Evolutionary conservation across 2,888 invertebrate genomes (phyloP), one percentile per base, ranked within the genome.

Genomic region (Cheilosia grossa): DNA sequence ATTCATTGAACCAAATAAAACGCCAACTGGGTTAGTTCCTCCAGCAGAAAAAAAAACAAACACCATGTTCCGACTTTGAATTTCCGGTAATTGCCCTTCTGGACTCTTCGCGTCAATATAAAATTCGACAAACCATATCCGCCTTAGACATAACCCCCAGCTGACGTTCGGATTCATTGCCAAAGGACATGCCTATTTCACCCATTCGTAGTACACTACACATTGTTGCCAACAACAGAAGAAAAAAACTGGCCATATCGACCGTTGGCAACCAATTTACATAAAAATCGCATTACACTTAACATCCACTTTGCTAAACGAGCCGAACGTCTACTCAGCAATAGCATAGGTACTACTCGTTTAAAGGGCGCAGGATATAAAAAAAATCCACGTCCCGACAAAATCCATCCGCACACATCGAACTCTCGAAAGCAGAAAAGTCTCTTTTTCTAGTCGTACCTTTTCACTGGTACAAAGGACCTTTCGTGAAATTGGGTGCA

Each of bases 221-320:
- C 70, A 70, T 56, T 74, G 59, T 66, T 66, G 74, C 74, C 54
- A 81, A 51, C 80, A 81, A 77, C 75, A 13, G 13, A 13, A 37
- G 13, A 37, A 37, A 37, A 37, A 72, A 85, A 77, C 85, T 81
- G 75, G 72, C 81, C 75, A 67, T 75, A 80, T 85, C 81, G 81
- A 81, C 75, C 85, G 59, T 81, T 66, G 85, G 75, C 72, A 81
- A 85, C 72, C 81, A 90, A 91, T 91, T 91, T 91, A 91, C 91
- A 91, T 91, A 91, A 91, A 91, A 91, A 91, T 91, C 91, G 90
- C 91, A 91, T 91, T 91, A 91, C 91, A 91, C 91, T 91, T 90
- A 91, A 91, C 91, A 91, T 91, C 91, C 91, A 91, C 91, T 91
- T 91, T 91, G 91, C 90, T 91, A 91, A 91, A 91, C 91, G 91